phyloP scores from a whole-genome alignment of 1,140 invertebrate genomes.

The Marisa cornuarietis region DNA sequence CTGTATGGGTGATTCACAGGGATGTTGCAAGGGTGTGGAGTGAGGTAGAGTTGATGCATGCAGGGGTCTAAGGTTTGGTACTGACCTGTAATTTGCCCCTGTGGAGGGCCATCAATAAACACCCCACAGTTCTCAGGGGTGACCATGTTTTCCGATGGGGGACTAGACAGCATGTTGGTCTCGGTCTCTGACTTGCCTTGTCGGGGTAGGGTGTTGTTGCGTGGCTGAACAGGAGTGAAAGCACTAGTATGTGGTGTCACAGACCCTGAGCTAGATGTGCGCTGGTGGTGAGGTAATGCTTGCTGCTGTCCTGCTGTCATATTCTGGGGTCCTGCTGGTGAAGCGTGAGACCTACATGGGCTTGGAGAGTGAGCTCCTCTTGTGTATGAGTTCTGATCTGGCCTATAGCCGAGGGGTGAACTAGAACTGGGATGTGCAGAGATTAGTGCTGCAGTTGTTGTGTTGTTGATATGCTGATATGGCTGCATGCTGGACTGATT shows the following conservation, averaged over 20 bases:
- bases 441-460: slow-evolving; percentile 24
- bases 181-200: slow-evolving; percentile 23
- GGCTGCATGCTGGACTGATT: not conserved
- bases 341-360: slow-evolving; percentile 21
- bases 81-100: not conserved
- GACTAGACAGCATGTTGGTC: slow-evolving; percentile 23
- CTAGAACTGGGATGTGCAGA: slow-evolving; percentile 6
- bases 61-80: slow-evolving; percentile 13
- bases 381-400: slow-evolving; percentile 10
- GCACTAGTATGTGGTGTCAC: slow-evolving; percentile 53
- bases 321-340: slow-evolving; percentile 28
- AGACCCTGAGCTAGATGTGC: slow-evolving; percentile 52
- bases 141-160: slow-evolving; percentile 1
- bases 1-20: slow-evolving; percentile 26
- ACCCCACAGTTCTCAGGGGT: slow-evolving; percentile 16
- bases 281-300: slow-evolving; percentile 45
- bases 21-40: slow-evolving; percentile 27
- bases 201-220: slow-evolving; percentile 52
- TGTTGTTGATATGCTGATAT: not conserved
- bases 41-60: slow-evolving; percentile 19
- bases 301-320: slow-evolving; percentile 39
- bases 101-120: slow-evolving; percentile 16
- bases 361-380: slow-evolving; percentile 26
- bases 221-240: slow-evolving; percentile 54
- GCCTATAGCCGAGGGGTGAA: slow-evolving; percentile 14